Base-by-base conservation (phyloP, 2,113 vertebrate species). In the Lota lota region DNA sequence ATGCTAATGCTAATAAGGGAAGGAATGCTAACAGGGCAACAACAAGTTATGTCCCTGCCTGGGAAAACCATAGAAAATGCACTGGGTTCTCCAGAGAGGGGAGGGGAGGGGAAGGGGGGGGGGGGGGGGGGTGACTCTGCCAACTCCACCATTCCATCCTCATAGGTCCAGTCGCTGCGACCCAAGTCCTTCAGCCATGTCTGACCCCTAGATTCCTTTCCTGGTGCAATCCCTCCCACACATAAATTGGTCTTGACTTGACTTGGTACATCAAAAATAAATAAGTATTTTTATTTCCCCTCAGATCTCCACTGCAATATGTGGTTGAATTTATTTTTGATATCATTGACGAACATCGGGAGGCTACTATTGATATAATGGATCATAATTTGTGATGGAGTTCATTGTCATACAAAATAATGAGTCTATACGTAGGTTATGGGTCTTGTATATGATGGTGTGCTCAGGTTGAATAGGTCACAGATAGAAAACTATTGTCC, bases 21-120 rank as follows among this genome's bases (percentile, higher is more conserved):
- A 56, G 17, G 53, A 56, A 56, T 47, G 53, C 53, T 56, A 56
- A 56, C 18, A 56, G 12, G 50, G 28, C 21, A 4, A 58, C 28
- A 53, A 59, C 2, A 53, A 62, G 60, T 64, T 18, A 2, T n/a
- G 10, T 56, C 56, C 12, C 33, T 66, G 73, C 66, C 79, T 88
- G 79, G 82, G 86, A 89, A 88, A 85, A 70, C n/a, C 67, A 22
- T n/a, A 62, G 22, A 76, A 3, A 70, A 84, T 18, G 79, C 40
- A 8, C 68, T 66, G 19, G 47, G 47, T 3, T 83, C 83, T 22
- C 77, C 4, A 1, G 60, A 33, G 85, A 74, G 16, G 50, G 36
- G 15, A 69, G 53, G 61, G n/a, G 50, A 63, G 28, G 58, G 61
- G n/a, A 36, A 63, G 28, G 58, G 53, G 61, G n/a, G 50, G 64